A percentile compares a stretch with the other conserved stretches of the same genome.
phyloP scores from a whole-genome alignment of 2,797 vertebrate species.

The Emys orbicularis region DNA sequence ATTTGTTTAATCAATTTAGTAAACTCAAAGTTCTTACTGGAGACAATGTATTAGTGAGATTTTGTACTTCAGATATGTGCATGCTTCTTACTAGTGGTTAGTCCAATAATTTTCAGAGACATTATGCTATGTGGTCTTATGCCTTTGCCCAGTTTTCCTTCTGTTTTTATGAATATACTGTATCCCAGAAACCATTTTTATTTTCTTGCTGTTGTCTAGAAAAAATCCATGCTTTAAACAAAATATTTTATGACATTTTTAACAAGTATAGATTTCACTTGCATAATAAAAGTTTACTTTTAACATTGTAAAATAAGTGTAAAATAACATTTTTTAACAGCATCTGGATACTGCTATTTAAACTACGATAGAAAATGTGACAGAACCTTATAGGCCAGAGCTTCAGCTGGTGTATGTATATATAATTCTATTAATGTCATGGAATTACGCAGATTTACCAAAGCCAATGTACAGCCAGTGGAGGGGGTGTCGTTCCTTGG shows the following conservation, averaged over 20 bases:
- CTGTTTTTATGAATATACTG: conserved; percentile 63
- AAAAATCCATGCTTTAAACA: conserved; percentile 59
- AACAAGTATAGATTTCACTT: neutral
- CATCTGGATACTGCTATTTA: neutral
- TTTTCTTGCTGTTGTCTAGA: conserved; percentile 65
- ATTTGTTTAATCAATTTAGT: conserved; percentile 68
- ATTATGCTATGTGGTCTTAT: conserved; percentile 65
- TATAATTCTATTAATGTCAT: neutral
- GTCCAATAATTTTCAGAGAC: conserved; percentile 67
- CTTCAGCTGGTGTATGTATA: neutral
- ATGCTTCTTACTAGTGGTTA: conserved; percentile 64
- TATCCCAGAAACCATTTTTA: conserved; percentile 48
- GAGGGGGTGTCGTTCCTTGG: neutral
- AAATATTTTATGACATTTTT: neutral
- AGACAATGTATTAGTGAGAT: conserved; percentile 52
- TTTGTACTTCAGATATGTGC: conserved; percentile 63
- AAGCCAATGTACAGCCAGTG: neutral
- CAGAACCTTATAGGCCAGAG: neutral
- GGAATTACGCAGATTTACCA: neutral
- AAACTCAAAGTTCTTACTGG: conserved; percentile 49
- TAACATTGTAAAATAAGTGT: neutral
- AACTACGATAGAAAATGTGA: neutral
- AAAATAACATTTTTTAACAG: neutral
- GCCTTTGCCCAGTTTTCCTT: conserved; percentile 59
- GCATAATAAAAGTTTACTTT: neutral